phyloP scores from a whole-genome alignment of 1,140 invertebrate species.

The Anoplophora glabripennis region DNA sequence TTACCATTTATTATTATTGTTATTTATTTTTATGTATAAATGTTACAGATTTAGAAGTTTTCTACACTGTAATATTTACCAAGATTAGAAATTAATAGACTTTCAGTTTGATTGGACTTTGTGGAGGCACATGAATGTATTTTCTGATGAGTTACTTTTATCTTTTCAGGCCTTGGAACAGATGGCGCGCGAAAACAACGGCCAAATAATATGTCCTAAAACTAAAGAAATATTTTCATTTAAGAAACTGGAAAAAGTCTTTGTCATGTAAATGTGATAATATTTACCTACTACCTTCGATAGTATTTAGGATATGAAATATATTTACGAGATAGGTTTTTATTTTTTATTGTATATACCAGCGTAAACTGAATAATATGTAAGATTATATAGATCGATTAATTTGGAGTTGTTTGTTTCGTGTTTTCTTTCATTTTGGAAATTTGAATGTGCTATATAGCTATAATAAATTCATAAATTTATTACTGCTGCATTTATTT shows the following conservation, averaged over 20 bases:
- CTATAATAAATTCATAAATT: too few relatives aligned
- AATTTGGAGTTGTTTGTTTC: background rate
- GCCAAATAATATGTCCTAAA: conserved; percentile 85
- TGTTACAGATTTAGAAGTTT: too few relatives aligned
- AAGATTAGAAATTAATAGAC: too few relatives aligned
- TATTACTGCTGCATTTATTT: too few relatives aligned
- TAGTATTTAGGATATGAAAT: conserved; percentile 6
- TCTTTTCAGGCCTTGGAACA: conserved; percentile 71
- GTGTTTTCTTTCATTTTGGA: background rate
- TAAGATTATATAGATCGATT: too few relatives aligned
- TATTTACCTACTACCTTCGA: conserved; percentile 10
- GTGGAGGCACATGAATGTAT: too few relatives aligned
- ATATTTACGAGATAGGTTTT: background rate
- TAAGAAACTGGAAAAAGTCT: conserved; percentile 92
- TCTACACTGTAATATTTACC: too few relatives aligned
- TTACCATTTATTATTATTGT: too few relatives aligned
- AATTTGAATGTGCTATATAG: conserved; percentile 12
- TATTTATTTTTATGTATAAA: too few relatives aligned
- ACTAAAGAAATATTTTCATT: conserved; percentile 86
- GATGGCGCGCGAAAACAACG: conserved; percentile 86
- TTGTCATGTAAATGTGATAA: conserved; percentile 76
- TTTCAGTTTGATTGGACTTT: too few relatives aligned
- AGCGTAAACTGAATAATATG: too few relatives aligned
- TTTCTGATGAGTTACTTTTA: too few relatives aligned
- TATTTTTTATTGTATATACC: conserved; percentile 8